Percentiles rank a stretch among this genome's conserved stretches.
Evolutionary conservation across 1,140 invertebrate genomes (phyloP).

Genomic region (Diachasmimorpha longicaudata): DNA sequence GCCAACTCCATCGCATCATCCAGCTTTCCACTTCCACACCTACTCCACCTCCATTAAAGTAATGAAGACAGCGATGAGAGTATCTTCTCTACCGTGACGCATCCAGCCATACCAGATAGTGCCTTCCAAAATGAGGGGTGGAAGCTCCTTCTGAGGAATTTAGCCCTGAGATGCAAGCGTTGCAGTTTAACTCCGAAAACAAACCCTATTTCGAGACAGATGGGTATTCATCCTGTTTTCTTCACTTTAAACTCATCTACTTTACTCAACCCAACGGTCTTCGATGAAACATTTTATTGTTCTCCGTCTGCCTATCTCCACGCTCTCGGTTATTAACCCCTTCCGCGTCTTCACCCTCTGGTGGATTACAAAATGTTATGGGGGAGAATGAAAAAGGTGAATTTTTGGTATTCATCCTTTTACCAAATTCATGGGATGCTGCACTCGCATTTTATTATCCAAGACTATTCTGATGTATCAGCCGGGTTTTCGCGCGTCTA

Average conservation of each 20-base stretch:
- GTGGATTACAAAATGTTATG: slow-evolving; percentile 10
- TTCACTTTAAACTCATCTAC: background rate
- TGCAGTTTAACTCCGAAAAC: slow-evolving; percentile 54
- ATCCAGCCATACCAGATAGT: slow-evolving; percentile 41
- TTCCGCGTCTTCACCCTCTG: slow-evolving; percentile 12
- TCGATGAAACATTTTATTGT: slow-evolving; percentile 24
- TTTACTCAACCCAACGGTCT: slow-evolving; percentile 8
- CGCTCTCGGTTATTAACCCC: slow-evolving; percentile 39
- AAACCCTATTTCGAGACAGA: slow-evolving; percentile 40
- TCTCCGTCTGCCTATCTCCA: slow-evolving; percentile 39
- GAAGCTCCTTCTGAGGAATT: slow-evolving; percentile 52
- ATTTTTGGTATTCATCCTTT: background rate
- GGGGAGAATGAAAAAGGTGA: background rate
- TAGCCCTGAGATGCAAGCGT: slow-evolving; percentile 36
- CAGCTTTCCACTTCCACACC: slow-evolving; percentile 35
- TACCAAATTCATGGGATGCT: background rate
- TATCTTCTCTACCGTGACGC: slow-evolving; percentile 33
- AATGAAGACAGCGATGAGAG: slow-evolving; percentile 55
- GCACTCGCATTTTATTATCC: background rate
- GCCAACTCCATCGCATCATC: background rate
- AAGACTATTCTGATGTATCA: background rate
- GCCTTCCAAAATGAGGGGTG: background rate
- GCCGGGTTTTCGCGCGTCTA: background rate
- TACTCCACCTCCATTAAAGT: slow-evolving; percentile 58
- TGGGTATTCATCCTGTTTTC: background rate